A percentile compares a stretch with the other conserved stretches of the same genome.
Evolutionary conservation across 2,113 vertebrate genomes (phyloP).

Genomic region (Sorex araneus): DNA sequence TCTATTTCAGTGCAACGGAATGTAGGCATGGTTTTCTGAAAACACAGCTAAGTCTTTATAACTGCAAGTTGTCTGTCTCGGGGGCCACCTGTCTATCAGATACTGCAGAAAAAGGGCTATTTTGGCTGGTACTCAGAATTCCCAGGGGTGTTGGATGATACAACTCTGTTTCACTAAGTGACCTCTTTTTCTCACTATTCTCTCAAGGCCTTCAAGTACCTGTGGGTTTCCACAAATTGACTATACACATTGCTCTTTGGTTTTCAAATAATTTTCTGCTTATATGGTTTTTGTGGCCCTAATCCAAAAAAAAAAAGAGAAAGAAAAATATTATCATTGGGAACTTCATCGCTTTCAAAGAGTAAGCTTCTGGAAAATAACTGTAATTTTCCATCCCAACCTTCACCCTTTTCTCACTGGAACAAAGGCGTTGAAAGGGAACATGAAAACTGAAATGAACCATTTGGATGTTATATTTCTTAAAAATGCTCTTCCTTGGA

Average conservation of each 20-base stretch:
- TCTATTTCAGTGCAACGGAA: neutral
- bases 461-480: slow-evolving; percentile 57
- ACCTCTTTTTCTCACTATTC: neutral
- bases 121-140: neutral
- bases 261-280: slow-evolving; percentile 59
- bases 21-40: neutral
- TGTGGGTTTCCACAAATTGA: slow-evolving; percentile 20
- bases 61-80: neutral
- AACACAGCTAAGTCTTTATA: slow-evolving; percentile 14
- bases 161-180: slow-evolving; percentile 25
- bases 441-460: slow-evolving; percentile 63
- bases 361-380: slow-evolving; percentile 64
- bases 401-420: slow-evolving; percentile 55
- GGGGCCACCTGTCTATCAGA: neutral
- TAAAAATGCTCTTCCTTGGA: slow-evolving; percentile 59
- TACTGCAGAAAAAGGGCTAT: neutral
- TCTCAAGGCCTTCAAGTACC: neutral
- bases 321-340: slow-evolving; percentile 54
- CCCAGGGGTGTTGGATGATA: neutral
- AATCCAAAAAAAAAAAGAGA: slow-evolving; percentile 18
- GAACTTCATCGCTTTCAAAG: slow-evolving; percentile 64
- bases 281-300: neutral
- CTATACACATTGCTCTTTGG: neutral
- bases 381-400: slow-evolving; percentile 52
- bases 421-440: slow-evolving; percentile 48